phyloP scores from a whole-genome alignment of 23 tunicate species.

The Halocynthia roretzi region DNA sequence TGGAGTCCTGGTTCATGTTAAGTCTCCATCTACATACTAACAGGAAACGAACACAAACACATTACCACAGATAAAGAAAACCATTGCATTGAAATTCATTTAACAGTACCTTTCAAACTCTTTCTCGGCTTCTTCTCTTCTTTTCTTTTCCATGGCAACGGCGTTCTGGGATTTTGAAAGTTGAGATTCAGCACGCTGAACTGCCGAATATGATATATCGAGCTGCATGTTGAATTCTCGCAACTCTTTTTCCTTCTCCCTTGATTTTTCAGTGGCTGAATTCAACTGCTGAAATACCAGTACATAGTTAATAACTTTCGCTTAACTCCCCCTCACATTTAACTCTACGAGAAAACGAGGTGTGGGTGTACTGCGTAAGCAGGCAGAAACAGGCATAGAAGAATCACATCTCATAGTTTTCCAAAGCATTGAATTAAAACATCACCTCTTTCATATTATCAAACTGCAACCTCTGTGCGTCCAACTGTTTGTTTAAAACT shows the following conservation, averaged over 20 bases:
- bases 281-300: conserved; percentile 23
- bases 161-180: conserved; percentile 35
- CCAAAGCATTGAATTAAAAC: not conserved
- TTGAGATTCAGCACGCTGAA: conserved; percentile 47
- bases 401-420: not conserved
- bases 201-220: conserved; percentile 37
- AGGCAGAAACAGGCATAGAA: no score
- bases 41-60: not conserved
- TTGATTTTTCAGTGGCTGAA: conserved; percentile 24
- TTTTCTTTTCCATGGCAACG: conserved; percentile 26
- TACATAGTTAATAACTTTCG: no score
- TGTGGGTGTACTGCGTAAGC: no score
- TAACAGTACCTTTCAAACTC: conserved; percentile 28
- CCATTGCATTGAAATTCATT: not conserved
- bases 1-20: no score
- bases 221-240: conserved; percentile 64
- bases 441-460: conserved; percentile 33
- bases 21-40: no score
- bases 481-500: not conserved
- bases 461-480: conserved; percentile 11
- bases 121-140: conserved; percentile 42
- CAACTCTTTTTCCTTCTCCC: conserved; percentile 41
- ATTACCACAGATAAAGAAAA: not conserved
- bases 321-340: no score
- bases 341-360: no score